Conservation (phyloP, 1,140 invertebrate species). For the Kradibia gibbosae region DNA sequence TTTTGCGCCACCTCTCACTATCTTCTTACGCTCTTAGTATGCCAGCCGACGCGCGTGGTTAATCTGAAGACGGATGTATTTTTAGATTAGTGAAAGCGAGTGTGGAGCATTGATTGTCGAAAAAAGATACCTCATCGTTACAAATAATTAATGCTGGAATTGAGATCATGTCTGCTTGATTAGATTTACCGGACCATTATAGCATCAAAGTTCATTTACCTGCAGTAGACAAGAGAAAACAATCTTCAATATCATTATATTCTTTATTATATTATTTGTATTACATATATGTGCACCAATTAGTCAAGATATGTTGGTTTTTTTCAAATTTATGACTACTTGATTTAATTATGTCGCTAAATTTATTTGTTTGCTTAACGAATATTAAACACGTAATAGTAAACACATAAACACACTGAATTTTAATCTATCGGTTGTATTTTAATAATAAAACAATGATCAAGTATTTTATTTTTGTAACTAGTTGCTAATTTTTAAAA, state of each 20-base stretch:
- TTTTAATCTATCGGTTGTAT: background rate
- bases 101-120: slow-evolving; percentile 34
- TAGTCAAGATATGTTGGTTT: too few relatives aligned
- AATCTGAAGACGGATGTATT: slow-evolving; percentile 43
- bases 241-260: slow-evolving; percentile 4
- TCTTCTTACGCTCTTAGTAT: background rate
- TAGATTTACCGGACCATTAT: background rate
- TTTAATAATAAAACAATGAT: background rate
- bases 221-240: slow-evolving; percentile 22
- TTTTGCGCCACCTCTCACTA: background rate
- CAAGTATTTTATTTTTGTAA: background rate
- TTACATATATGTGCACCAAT: too few relatives aligned
- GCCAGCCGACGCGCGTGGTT: background rate
- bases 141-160: slow-evolving; percentile 37
- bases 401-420: too few relatives aligned
- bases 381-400: too few relatives aligned
- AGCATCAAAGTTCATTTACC: slow-evolving; percentile 23
- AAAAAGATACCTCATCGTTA: slow-evolving; percentile 38
- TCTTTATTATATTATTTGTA: too few relatives aligned
- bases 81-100: slow-evolving; percentile 42
- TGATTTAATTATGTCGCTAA: background rate
- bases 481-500: background rate
- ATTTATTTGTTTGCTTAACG: background rate
- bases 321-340: too few relatives aligned
- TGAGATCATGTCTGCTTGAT: background rate